phyloP scores from a whole-genome alignment of 1,140 invertebrate genomes.

The Drosophila mauritiana region DNA sequence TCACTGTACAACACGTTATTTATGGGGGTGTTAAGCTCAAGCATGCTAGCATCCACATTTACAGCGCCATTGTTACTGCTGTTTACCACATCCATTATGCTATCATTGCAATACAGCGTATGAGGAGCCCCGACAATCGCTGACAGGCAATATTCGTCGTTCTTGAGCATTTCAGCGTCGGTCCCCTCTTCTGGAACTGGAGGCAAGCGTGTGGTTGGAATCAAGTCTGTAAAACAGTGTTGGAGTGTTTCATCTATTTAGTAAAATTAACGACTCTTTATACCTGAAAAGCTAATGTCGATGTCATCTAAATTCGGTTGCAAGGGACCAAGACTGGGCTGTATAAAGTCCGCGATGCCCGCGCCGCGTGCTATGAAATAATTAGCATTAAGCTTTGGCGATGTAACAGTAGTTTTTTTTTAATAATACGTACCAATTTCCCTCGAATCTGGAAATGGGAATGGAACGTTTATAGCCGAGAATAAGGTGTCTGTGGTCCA shows the following conservation, averaged over 20 bases:
- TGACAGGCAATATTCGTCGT: slow-evolving; percentile 75
- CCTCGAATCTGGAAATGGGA: slow-evolving; percentile 97
- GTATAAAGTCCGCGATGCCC: slow-evolving; percentile 97
- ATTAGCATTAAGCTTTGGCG: not conserved
- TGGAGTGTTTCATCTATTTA: too few relatives aligned
- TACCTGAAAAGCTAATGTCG: slow-evolving; percentile 93
- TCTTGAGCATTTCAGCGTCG: slow-evolving; percentile 81
- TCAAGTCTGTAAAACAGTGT: slow-evolving; percentile 52
- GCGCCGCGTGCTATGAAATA: slow-evolving; percentile 86
- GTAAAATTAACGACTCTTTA: not conserved
- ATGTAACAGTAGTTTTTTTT: not conserved
- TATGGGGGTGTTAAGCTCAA: slow-evolving; percentile 79
- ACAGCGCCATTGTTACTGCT: slow-evolving; percentile 20
- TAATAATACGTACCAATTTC: slow-evolving; percentile 91
- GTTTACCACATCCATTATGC: slow-evolving; percentile 70
- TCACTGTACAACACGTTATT: slow-evolving; percentile 59
- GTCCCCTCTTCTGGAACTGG: slow-evolving; percentile 86
- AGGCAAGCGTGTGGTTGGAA: slow-evolving; percentile 84
- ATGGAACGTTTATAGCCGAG: slow-evolving; percentile 94
- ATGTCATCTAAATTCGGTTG: slow-evolving; percentile 99
- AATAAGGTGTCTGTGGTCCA: slow-evolving; percentile 93
- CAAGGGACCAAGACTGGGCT: slow-evolving; percentile 97
- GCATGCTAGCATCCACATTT: slow-evolving; percentile 72
- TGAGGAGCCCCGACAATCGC: slow-evolving; percentile 75
- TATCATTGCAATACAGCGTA: slow-evolving; percentile 67